Base-by-base conservation (phyloP, 2,888 invertebrate genomes). In the Orchestes rusci region DNA sequence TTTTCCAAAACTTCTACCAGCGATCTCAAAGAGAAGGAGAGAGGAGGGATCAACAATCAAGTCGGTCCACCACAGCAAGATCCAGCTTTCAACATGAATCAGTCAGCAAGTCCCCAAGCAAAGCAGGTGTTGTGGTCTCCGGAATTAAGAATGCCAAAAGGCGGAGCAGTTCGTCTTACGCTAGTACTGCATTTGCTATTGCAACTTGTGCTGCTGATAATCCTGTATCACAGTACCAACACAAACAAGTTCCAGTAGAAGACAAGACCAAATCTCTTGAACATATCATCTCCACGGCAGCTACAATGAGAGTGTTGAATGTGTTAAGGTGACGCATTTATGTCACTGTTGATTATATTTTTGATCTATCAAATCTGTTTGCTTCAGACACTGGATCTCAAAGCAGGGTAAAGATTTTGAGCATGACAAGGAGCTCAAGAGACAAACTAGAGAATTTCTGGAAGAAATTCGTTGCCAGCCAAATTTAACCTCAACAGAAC, bases 331-430 rank as follows among this genome's bases (percentile, higher is more conserved):
- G 10, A 23, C 23, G 5, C 23, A 23, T 23, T 23, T 7, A 23
- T 23, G 5, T 7, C 23, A 23, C 5, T 23, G 23, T 10, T 7
- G 10, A 23, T 5, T 10, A 23, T 23, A 5, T 23, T 23, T 23
- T 23, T 7, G 5, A 23, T 5, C 3, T 39, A 39, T 17, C 17
- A 29, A 29, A 31, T 31, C 23, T 56, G 56, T 17, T 53, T 77
- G 3, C 32, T 45, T 7, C 20, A 51, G 90, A 49, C 92, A 92
- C 64, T 93, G 93, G 93, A 84, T 89, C 20, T 87, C 87, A 1
- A 92, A 92, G 67, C 91, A 92, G 64, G 81, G 86, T 1, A 87
- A 88, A 68, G 90, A 91, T 66, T 91, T 91, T 67, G 88, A 88
- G 71, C 76, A 76, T 10, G 82, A 90, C 61, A 75, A 76, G 30